Evolutionary conservation across 2,888 invertebrate species (phyloP).

Genomic region (Harpalus rubripes): DNA sequence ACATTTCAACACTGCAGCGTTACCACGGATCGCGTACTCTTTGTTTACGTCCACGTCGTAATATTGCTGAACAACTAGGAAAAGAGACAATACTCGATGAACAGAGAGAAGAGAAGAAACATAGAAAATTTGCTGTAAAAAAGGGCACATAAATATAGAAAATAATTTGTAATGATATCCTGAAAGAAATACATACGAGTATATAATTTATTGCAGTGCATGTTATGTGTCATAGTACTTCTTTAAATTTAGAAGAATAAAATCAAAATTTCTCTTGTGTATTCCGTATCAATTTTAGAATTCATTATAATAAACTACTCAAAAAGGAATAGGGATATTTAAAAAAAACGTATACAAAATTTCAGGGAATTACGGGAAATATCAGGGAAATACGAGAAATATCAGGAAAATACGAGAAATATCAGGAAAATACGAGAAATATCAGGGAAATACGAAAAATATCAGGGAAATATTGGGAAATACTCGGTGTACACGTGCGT

Average conservation of each 20-base stretch:
- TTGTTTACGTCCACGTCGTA: constrained; percentile 92
- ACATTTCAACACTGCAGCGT: constrained; percentile 93
- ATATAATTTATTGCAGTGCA: background rate
- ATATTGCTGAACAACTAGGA: constrained; percentile 87
- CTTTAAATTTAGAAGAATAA: background rate
- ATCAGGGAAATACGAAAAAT: too few relatives aligned
- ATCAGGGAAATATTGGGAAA: too few relatives aligned
- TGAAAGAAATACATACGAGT: constrained; percentile 26
- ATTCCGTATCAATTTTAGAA: too few relatives aligned
- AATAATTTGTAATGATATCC: background rate
- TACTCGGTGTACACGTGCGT: too few relatives aligned
- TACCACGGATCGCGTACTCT: constrained; percentile 94
- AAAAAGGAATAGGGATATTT: too few relatives aligned
- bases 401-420: too few relatives aligned
- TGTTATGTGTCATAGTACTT: background rate
- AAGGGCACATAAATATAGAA: background rate
- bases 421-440: too few relatives aligned
- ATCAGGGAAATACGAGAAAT: too few relatives aligned
- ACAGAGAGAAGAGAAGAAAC: background rate
- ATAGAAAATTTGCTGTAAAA: constrained; percentile 33
- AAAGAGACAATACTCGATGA: constrained; percentile 15
- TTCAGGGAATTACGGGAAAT: too few relatives aligned
- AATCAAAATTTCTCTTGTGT: background rate
- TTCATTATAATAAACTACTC: too few relatives aligned
- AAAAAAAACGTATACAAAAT: too few relatives aligned